These are phyloP conservation scores for Rousettus madagascariensis DNA, from an alignment of 2,797 vertebrate genomes.

Conservation along the genomic window DNA sequence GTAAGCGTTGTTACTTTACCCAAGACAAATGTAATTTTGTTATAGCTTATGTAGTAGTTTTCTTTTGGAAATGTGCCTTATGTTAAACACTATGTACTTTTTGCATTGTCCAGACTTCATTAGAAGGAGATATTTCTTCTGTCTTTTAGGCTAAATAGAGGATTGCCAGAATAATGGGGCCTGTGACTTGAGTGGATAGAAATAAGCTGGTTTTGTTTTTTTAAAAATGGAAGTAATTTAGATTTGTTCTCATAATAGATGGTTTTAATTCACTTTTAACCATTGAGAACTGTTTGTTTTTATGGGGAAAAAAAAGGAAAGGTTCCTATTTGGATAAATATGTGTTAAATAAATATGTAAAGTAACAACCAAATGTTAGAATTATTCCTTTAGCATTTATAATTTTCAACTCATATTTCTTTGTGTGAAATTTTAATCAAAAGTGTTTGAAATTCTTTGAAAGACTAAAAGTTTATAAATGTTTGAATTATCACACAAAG, in stretches of 20 bases:
- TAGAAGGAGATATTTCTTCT: slow-evolving; percentile 76
- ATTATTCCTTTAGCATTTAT: slow-evolving; percentile 75
- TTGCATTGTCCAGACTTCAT: slow-evolving; percentile 66
- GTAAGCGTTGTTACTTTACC: slow-evolving; percentile 84
- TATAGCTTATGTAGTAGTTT: slow-evolving; percentile 75
- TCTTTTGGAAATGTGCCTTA: slow-evolving; percentile 81
- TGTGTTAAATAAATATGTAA: slow-evolving; percentile 78
- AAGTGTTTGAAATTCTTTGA: slow-evolving; percentile 80
- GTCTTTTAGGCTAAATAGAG: slow-evolving; percentile 73
- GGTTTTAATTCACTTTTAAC: slow-evolving; percentile 76
- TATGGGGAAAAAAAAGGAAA: slow-evolving; percentile 56
- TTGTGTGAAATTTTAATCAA: slow-evolving; percentile 83
- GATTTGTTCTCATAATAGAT: slow-evolving; percentile 64
- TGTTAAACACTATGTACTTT: slow-evolving; percentile 83
- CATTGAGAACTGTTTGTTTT: slow-evolving; percentile 67
- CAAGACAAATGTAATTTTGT: slow-evolving; percentile 79
- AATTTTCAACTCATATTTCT: slow-evolving; percentile 76
- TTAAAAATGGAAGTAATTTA: slow-evolving; percentile 71
- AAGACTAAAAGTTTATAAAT: slow-evolving; percentile 83
- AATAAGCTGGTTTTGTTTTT: slow-evolving; percentile 71
- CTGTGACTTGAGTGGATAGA: slow-evolving; percentile 76
- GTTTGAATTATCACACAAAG: slow-evolving; percentile 89
- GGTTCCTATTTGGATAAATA: slow-evolving; percentile 66
- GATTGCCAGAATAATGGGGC: slow-evolving; percentile 77
- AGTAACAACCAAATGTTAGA: slow-evolving; percentile 76